phyloP scores from a whole-genome alignment of 2,888 invertebrate genomes.

The Pegoplata infirma region DNA sequence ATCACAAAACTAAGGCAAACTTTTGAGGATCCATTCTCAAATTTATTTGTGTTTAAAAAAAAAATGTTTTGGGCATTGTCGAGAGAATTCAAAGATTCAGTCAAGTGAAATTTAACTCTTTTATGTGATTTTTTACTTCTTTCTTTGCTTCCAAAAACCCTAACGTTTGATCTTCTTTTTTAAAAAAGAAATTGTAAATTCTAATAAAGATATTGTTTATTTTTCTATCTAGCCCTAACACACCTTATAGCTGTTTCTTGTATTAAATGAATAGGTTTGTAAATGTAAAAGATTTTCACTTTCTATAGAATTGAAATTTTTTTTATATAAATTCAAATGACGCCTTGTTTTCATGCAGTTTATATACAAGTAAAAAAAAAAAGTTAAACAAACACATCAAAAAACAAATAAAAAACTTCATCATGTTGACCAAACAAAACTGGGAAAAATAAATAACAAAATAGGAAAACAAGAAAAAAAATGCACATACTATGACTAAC shows the following conservation, averaged over 20 bases:
- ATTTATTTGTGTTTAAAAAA: too few relatives aligned
- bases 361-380: constrained; percentile 32
- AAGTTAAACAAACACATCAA: constrained; percentile 33
- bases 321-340: not conserved
- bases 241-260: not conserved
- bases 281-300: constrained; percentile 37
- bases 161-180: too few relatives aligned
- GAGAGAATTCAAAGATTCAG: too few relatives aligned
- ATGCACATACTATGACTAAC: not conserved
- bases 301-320: constrained; percentile 37
- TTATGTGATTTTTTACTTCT: too few relatives aligned
- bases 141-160: too few relatives aligned
- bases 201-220: constrained; percentile 40
- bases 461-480: too few relatives aligned
- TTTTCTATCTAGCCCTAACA: too few relatives aligned
- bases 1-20: too few relatives aligned
- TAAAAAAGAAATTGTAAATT: constrained; percentile 1
- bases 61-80: too few relatives aligned
- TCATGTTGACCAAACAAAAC: constrained; percentile 58
- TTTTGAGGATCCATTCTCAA: too few relatives aligned
- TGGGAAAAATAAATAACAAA: constrained; percentile 29
- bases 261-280: not conserved
- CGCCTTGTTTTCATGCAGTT: not conserved
- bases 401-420: constrained; percentile 57
- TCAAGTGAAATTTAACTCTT: too few relatives aligned